Evolutionary conservation across 1,140 invertebrate genomes (phyloP).

Genomic region (Cydia fagiglandana): DNA sequence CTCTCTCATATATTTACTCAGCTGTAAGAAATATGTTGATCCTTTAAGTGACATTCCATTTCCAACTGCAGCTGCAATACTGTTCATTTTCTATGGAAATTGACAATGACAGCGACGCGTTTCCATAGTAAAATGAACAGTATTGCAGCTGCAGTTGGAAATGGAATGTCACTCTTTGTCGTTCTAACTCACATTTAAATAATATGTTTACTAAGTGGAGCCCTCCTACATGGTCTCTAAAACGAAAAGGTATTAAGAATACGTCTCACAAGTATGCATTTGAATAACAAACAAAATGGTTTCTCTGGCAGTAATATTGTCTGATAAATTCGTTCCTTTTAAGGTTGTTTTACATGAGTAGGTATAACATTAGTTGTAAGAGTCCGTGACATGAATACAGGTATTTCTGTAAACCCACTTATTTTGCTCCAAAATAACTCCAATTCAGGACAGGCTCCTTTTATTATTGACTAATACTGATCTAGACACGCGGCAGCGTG

Average conservation of each 20-base stretch:
- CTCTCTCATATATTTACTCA: neutral
- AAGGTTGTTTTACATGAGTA: neutral
- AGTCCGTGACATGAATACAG: neutral
- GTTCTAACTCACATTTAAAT: neutral
- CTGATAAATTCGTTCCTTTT: conserved; percentile 1
- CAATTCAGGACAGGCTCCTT: no score
- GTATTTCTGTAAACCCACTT: neutral
- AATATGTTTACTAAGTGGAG: neutral
- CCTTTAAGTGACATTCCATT: no score
- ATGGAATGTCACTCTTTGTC: no score
- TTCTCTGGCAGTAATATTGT: conserved; percentile 1
- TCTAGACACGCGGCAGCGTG: no score
- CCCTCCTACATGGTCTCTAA: neutral
- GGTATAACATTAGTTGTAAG: neutral
- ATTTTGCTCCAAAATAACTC: no score
- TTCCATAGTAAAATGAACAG: no score
- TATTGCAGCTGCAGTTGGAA: no score
- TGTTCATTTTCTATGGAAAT: no score
- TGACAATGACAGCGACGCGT: no score
- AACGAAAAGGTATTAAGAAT: conserved; percentile 2
- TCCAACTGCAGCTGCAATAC: no score
- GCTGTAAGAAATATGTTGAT: neutral
- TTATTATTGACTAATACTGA: no score
- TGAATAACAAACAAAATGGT: conserved; percentile 16
- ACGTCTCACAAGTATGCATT: neutral